phyloP scores from a whole-genome alignment of 2,888 invertebrate species.

The Blera fallax region DNA sequence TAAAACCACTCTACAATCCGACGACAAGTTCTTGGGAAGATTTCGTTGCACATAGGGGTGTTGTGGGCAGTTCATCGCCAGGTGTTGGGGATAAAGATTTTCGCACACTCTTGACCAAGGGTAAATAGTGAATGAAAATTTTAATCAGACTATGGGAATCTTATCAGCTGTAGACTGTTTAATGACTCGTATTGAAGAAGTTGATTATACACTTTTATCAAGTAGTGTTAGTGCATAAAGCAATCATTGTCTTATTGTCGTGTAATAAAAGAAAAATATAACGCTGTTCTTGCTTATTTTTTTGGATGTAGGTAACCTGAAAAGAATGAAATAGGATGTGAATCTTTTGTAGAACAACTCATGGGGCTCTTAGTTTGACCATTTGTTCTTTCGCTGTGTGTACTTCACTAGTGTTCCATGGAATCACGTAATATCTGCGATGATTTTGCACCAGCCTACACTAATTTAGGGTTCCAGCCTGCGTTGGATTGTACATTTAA shows the following conservation, averaged over 20 bases:
- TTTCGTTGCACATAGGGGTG: conserved; percentile 31
- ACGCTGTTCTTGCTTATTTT: neutral
- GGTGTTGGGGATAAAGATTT: conserved; percentile 26
- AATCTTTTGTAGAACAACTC: no score
- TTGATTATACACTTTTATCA: neutral
- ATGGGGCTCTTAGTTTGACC: no score
- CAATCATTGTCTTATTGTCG: neutral
- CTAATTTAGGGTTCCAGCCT: no score
- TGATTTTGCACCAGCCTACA: no score
- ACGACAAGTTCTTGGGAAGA: conserved; percentile 50
- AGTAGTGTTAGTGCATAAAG: neutral
- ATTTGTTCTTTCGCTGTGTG: no score
- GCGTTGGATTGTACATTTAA: no score
- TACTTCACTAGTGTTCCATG: no score
- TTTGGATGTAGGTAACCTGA: neutral
- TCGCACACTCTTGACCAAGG: conserved; percentile 30
- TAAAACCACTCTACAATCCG: conserved; percentile 74
- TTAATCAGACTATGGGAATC: neutral
- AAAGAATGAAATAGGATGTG: no score
- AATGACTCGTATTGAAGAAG: neutral
- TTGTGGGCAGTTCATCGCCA: neutral
- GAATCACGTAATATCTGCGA: no score
- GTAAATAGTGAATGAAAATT: conserved; percentile 11
- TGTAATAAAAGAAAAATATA: neutral
- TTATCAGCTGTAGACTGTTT: neutral